phyloP scores from a whole-genome alignment of 2,888 invertebrate genomes.

The Cataglyphis albicans region DNA sequence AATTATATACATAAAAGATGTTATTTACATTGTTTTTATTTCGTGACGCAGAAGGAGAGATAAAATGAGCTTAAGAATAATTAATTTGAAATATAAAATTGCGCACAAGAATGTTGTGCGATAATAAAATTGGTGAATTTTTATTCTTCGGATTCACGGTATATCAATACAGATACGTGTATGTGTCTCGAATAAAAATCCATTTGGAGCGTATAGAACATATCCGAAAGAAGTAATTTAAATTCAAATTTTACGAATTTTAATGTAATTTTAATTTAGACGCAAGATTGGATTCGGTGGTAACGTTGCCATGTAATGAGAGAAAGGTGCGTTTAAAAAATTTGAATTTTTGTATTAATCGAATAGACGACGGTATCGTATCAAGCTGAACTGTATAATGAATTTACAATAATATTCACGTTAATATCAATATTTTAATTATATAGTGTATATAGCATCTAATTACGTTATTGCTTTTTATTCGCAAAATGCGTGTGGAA shows the following conservation, averaged over 20 bases:
- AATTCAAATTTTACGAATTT: conserved; percentile 49
- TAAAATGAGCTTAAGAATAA: conserved; percentile 9
- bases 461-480: neutral
- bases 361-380: neutral
- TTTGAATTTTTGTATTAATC: conserved; percentile 25
- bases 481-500: neutral
- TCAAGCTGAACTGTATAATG: neutral
- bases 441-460: neutral
- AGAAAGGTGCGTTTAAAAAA: conserved; percentile 34
- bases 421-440: neutral
- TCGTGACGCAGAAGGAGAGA: neutral
- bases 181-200: conserved; percentile 31
- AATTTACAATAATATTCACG: neutral
- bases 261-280: conserved; percentile 49
- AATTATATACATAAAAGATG: neutral
- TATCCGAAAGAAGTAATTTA: conserved; percentile 43
- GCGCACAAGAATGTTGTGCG: neutral
- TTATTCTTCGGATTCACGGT: neutral
- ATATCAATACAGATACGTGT: neutral
- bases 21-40: conserved; percentile 1
- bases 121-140: conserved; percentile 31
- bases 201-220: conserved; percentile 29
- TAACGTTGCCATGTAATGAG: conserved; percentile 19
- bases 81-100: conserved; percentile 14
- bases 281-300: conserved; percentile 30